Evolutionary conservation across 2,888 invertebrate genomes (phyloP).

Genomic region (Drosophila maculinotata): DNA sequence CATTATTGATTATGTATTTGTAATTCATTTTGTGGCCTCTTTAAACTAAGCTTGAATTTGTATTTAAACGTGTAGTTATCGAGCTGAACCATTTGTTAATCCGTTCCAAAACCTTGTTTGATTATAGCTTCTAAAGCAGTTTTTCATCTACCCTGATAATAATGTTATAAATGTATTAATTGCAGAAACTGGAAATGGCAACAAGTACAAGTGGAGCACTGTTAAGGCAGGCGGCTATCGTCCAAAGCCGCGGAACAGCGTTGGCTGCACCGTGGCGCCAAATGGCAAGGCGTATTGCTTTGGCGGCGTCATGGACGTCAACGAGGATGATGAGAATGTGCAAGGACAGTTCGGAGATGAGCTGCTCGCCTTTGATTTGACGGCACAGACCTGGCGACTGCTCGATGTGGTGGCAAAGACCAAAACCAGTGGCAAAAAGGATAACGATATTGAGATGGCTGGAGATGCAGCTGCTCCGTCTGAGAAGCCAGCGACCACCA

Average conservation of each 20-base stretch:
- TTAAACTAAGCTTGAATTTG: too few relatives aligned
- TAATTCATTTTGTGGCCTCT: background rate
- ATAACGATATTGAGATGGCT: slow-evolving; percentile 75
- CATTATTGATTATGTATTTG: too few relatives aligned
- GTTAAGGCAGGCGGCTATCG: slow-evolving; percentile 89
- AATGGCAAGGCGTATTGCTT: slow-evolving; percentile 91
- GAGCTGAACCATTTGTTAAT: too few relatives aligned
- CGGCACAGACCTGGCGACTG: slow-evolving; percentile 89
- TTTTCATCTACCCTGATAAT: background rate
- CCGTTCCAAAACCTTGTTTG: too few relatives aligned
- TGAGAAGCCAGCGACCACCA: slow-evolving; percentile 38
- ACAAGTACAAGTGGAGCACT: slow-evolving; percentile 90
- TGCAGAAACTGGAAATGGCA: slow-evolving; percentile 87
- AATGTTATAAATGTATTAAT: background rate
- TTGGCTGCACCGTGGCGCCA: slow-evolving; percentile 88
- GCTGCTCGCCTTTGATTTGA: slow-evolving; percentile 90
- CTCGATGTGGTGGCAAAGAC: slow-evolving; percentile 86
- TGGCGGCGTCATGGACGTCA: slow-evolving; percentile 93
- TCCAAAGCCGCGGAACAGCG: slow-evolving; percentile 89
- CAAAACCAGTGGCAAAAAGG: slow-evolving; percentile 65
- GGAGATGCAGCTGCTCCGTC: slow-evolving; percentile 52
- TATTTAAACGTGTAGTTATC: too few relatives aligned
- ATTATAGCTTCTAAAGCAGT: background rate
- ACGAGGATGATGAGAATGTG: slow-evolving; percentile 93
- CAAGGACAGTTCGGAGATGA: slow-evolving; percentile 93